Evolutionary conservation across 2,888 invertebrate genomes (phyloP).

Genomic region (Merodon equestris): DNA sequence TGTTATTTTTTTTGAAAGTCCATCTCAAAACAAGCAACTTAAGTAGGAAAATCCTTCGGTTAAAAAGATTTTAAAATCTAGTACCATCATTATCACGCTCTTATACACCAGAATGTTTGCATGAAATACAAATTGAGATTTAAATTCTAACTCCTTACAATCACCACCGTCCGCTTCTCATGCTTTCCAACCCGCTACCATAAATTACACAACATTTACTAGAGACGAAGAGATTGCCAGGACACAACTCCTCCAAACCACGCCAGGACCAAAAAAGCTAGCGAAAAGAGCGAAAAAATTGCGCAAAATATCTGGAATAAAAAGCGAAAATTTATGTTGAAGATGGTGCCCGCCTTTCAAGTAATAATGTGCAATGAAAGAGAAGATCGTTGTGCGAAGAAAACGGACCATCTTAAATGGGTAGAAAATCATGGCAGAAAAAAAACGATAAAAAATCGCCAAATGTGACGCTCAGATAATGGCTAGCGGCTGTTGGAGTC

Average conservation of each 20-base stretch:
- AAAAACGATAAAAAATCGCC: not conserved
- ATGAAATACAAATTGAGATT: slow-evolving; percentile 30
- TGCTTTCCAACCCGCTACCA: slow-evolving; percentile 6
- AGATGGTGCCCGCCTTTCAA: slow-evolving; percentile 20
- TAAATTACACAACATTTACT: slow-evolving; percentile 34
- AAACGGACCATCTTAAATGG: not conserved
- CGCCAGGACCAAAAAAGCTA: no score
- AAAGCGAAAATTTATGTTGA: slow-evolving; percentile 33
- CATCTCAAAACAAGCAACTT: no score
- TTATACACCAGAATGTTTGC: slow-evolving; percentile 8
- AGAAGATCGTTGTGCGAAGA: slow-evolving; percentile 1
- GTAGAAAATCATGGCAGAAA: not conserved
- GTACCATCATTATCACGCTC: no score
- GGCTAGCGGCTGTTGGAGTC: slow-evolving; percentile 1
- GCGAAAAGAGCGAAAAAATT: not conserved
- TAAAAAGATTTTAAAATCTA: no score
- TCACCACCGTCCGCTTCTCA: not conserved
- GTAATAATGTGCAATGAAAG: slow-evolving; percentile 42
- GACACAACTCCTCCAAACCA: not conserved
- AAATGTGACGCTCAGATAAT: not conserved
- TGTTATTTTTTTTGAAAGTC: no score
- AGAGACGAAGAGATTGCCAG: slow-evolving; percentile 27
- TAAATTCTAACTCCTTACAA: slow-evolving; percentile 5
- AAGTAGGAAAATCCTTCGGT: no score
- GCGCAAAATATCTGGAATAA: not conserved